A percentile compares a stretch with the other conserved stretches of the same genome.
Evolutionary conservation across 2,888 invertebrate genomes (phyloP).

Genomic region (Iphiclides podalirius): DNA sequence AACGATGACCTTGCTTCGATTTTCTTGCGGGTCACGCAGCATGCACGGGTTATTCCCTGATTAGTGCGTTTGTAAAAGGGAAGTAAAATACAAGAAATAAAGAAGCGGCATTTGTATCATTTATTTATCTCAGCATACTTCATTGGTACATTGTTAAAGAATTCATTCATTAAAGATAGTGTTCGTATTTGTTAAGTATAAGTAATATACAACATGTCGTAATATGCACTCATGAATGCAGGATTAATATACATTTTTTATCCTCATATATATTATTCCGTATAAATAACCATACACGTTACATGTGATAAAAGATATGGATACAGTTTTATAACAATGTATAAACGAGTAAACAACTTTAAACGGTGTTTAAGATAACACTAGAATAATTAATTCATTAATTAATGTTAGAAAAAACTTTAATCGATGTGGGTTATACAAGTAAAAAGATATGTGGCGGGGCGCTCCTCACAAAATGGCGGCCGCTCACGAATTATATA

Average conservation of each 20-base stretch:
- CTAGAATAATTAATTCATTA: constrained; percentile 54
- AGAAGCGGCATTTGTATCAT: constrained; percentile 79
- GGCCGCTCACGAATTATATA: constrained; percentile 59
- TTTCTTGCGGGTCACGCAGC: no score
- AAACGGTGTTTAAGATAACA: constrained; percentile 72
- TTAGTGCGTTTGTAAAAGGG: no score
- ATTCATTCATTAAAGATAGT: constrained; percentile 60
- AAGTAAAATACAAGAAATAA: constrained; percentile 69
- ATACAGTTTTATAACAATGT: constrained; percentile 74
- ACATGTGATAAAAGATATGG: constrained; percentile 76
- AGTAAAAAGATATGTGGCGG: constrained; percentile 71
- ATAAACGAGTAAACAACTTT: constrained; percentile 78
- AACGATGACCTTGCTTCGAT: no score
- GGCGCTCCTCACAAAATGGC: constrained; percentile 60
- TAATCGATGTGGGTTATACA: constrained; percentile 61
- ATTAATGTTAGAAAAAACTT: constrained; percentile 72
- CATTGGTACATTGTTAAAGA: constrained; percentile 78
- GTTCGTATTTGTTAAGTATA: constrained; percentile 64
- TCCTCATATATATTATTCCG: constrained; percentile 52
- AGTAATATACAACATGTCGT: constrained; percentile 74
- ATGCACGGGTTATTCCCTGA: no score
- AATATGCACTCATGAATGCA: constrained; percentile 71
- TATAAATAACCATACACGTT: constrained; percentile 74
- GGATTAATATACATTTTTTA: constrained; percentile 66
- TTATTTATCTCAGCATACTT: constrained; percentile 76